Evolutionary conservation across 53 echinoderm and acorn worm species (phyloP).

Genomic region (Pentamera pediparva): DNA sequence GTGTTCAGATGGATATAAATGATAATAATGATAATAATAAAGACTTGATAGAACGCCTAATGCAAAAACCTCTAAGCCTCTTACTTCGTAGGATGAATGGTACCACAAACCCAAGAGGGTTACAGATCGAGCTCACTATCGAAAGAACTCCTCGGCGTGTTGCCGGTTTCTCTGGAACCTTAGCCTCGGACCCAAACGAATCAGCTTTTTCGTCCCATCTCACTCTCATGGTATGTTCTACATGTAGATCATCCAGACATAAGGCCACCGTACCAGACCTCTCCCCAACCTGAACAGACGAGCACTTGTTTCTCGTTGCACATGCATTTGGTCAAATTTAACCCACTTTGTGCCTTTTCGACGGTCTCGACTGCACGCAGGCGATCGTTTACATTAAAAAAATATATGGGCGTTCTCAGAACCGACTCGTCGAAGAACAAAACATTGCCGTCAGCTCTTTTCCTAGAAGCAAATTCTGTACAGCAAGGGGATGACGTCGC

Average conservation of each 20-base stretch:
- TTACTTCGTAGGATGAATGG: slow-evolving; percentile 55
- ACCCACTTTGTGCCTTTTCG: slow-evolving; percentile 28
- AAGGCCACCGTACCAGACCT: slow-evolving; percentile 28
- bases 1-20: no score
- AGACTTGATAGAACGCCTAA: no score
- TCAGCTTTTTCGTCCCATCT: slow-evolving; percentile 47
- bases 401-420: neutral
- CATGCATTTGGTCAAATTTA: slow-evolving; percentile 46
- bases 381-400: slow-evolving; percentile 23
- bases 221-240: slow-evolving; percentile 45
- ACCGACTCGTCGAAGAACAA: neutral
- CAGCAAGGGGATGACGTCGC: slow-evolving; percentile 40
- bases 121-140: slow-evolving; percentile 37
- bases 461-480: slow-evolving; percentile 28
- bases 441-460: slow-evolving; percentile 16
- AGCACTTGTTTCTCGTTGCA: slow-evolving; percentile 31
- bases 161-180: slow-evolving; percentile 15
- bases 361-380: neutral
- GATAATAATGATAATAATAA: no score
- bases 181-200: slow-evolving; percentile 38
- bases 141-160: slow-evolving; percentile 69
- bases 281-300: slow-evolving; percentile 24
- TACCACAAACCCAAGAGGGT: slow-evolving; percentile 49
- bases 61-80: no score
- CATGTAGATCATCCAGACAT: slow-evolving; percentile 23